phyloP scores from a whole-genome alignment of 2,113 vertebrate genomes.

The Calyptomena viridis region DNA sequence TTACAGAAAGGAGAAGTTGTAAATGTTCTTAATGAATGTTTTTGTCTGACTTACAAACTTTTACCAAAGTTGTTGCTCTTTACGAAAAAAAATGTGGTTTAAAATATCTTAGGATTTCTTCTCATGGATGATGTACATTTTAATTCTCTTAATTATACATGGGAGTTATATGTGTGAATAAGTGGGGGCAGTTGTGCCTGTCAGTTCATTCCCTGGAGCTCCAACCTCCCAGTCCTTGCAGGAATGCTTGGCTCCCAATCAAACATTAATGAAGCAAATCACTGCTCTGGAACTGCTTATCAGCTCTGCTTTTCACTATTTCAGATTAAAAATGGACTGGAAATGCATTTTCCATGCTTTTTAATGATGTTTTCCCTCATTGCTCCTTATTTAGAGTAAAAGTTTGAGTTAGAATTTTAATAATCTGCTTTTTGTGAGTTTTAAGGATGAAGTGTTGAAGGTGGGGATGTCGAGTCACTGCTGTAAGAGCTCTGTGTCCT shows the following conservation, averaged over 20 bases:
- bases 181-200: background rate
- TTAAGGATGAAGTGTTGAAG: background rate
- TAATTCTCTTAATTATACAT: background rate
- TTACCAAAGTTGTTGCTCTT: background rate
- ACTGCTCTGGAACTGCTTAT: background rate
- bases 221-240: background rate
- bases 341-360: background rate
- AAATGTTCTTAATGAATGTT: background rate
- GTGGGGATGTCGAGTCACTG: background rate
- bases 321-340: background rate
- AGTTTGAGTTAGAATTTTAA: background rate
- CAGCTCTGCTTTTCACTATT: background rate
- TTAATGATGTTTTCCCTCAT: background rate
- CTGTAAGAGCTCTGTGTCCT: background rate
- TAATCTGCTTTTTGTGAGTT: background rate
- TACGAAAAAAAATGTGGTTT: background rate
- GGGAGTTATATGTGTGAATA: background rate
- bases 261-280: background rate
- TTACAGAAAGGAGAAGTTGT: background rate
- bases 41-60: conserved; percentile 1
- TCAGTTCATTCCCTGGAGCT: background rate
- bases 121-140: background rate
- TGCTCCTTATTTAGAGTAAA: background rate
- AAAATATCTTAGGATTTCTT: background rate
- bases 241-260: background rate